phyloP scores from a whole-genome alignment of 1,140 invertebrate species.

The Drosophila rufa region DNA sequence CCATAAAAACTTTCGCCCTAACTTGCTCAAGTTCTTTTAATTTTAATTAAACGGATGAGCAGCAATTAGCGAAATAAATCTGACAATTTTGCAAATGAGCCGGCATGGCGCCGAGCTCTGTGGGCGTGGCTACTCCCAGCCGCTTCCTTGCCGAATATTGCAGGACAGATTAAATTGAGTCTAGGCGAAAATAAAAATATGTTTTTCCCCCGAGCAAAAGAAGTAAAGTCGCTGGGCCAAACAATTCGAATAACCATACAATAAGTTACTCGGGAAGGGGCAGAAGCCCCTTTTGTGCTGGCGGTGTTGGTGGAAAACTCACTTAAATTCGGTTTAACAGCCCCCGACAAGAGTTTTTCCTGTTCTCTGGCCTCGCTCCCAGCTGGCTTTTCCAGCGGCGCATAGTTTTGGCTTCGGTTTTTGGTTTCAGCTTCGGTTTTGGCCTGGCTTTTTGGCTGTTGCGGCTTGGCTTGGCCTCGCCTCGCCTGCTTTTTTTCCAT shows the following conservation, averaged over 20 bases:
- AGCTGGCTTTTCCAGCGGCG: conserved; percentile 36
- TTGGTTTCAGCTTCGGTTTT: conserved; percentile 51
- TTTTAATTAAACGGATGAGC: conserved; percentile 84
- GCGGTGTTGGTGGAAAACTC: conserved; percentile 24
- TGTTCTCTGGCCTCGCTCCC: conserved; percentile 1
- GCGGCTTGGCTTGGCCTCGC: conserved; percentile 41
- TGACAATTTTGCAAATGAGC: conserved; percentile 81
- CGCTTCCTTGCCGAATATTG: conserved; percentile 10
- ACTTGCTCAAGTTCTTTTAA: conserved; percentile 76
- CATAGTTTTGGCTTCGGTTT: conserved; percentile 56
- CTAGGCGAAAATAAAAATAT: conserved; percentile 25
- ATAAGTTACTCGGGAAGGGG: conserved; percentile 7
- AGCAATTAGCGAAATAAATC: conserved; percentile 83
- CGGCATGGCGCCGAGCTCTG: conserved; percentile 39
- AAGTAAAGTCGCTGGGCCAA: conserved; percentile 8
- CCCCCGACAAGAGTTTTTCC: conserved; percentile 41
- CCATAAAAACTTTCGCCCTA: conserved; percentile 64
- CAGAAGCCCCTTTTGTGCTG: not conserved
- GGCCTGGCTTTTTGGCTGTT: conserved; percentile 54
- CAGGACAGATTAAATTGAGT: conserved; percentile 26
- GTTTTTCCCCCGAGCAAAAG: conserved; percentile 14
- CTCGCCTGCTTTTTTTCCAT: conserved; percentile 38
- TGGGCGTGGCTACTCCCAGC: not conserved
- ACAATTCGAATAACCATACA: conserved; percentile 50
- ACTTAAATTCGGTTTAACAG: conserved; percentile 66